Conservation (phyloP, 2,797 vertebrate species). For the Meriones psammophilus region DNA sequence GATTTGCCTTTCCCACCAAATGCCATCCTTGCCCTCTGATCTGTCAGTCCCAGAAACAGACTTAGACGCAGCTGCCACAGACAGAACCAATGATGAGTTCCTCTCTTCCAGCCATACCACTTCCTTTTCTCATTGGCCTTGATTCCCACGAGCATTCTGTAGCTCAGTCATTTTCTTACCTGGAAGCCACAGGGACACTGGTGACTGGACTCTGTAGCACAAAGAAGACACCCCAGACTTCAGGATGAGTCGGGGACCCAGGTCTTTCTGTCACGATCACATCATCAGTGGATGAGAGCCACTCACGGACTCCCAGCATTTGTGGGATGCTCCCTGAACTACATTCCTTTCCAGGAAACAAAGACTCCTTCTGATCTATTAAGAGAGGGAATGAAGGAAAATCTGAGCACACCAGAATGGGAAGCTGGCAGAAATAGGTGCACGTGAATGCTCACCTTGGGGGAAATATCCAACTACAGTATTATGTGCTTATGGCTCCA, state of each 20-base stretch:
- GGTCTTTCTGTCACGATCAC: conserved; percentile 79
- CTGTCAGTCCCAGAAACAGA: not conserved
- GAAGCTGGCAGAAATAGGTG: not conserved
- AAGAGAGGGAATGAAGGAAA: conserved; percentile 68
- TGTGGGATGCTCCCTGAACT: conserved; percentile 78
- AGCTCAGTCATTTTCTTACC: conserved; percentile 84
- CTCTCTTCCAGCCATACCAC: no score
- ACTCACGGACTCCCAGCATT: conserved; percentile 80
- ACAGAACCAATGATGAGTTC: fast-evolving
- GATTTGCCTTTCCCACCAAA: not conserved
- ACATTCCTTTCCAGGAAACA: conserved; percentile 82
- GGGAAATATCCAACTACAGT: not conserved
- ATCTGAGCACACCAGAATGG: not conserved
- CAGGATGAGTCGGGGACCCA: not conserved
- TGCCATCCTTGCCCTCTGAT: not conserved
- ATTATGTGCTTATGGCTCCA: not conserved
- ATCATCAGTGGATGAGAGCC: conserved; percentile 80
- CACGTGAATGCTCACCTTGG: fast-evolving
- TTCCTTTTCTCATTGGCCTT: not conserved
- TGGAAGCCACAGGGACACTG: conserved; percentile 74
- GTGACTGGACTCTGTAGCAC: not conserved
- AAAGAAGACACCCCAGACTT: conserved; percentile 64
- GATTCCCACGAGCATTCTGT: not conserved
- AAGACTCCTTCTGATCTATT: conserved; percentile 85
- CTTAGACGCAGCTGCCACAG: not conserved